Evolutionary conservation across 2,888 invertebrate species (phyloP), one percentile per base, ranked within the genome.

Genomic region (Helicoverpa assulta): DNA sequence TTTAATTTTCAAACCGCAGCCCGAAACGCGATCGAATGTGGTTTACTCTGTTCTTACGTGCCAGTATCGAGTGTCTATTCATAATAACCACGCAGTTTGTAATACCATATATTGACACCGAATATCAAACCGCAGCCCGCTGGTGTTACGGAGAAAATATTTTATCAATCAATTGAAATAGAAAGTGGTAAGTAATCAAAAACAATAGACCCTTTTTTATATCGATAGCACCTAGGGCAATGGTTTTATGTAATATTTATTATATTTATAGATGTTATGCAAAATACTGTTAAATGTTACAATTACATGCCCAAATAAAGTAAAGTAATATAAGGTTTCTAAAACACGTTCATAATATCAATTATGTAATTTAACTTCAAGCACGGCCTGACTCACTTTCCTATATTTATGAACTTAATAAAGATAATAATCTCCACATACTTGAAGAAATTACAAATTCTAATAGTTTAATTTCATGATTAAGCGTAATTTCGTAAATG

Each of bases 51-150:
- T 59, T 80, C 76, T 80, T 70, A 57, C 64, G 65, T 79, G 52
- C 62, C 70, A 68, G 64, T 80, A 82, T 83, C 78, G 71, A 74
- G 73, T 83, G 80, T 70, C 81, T 21, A 61, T 18, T 16, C n/a
- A 65, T 74, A 76, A 71, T 83, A 33, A 60, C 50, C 60, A 70
- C 55, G 65, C 51, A 70, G 52, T 73, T 56, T 64, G 73, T 71
- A 72, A 79, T 69, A 71, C 53, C 69, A 76, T 76, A 73, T 77
- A 78, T 70, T 74, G 80, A 80, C 57, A 84, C 65, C 70, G 52
- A 78, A 81, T 76, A 78, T 75, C 60, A 74, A 78, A 86, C 85
- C 85, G 58, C 88, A 80, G 47, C 59, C 59, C 57, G 21, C 66
- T 74, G 10, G 66, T 63, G n/a, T 64, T 67, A 67, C 60, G 33